These are phyloP conservation scores for Oxyteleia sp. DNA, from an alignment of 2,888 invertebrate species.

Conservation along the genomic window DNA sequence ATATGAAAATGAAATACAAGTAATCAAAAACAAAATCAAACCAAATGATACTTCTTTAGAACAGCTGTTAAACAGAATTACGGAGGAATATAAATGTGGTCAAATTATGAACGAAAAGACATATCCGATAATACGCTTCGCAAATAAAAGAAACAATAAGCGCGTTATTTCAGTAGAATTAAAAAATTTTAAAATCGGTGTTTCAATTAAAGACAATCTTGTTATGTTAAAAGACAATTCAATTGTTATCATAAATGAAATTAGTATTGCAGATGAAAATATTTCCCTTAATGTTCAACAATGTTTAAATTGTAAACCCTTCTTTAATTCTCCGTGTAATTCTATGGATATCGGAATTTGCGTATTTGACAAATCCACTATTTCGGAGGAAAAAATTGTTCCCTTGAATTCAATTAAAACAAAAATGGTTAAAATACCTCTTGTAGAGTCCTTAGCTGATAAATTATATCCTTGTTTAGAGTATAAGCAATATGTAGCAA, in stretches of 20 bases:
- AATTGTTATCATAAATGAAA: not conserved
- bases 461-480: not conserved
- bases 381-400: not conserved
- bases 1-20: slow-evolving; percentile 1
- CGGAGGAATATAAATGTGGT: not conserved
- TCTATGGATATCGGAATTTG: not conserved
- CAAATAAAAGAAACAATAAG: not conserved
- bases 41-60: not conserved
- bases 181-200: not conserved
- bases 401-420: not conserved
- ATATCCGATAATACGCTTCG: not conserved
- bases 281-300: not conserved
- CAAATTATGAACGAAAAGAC: not conserved
- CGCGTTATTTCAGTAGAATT: not conserved
- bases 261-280: not conserved
- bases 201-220: not conserved
- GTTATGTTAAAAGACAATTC: not conserved
- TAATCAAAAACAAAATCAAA: not conserved
- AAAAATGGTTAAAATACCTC: slow-evolving; percentile 34
- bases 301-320: not conserved
- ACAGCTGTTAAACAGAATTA: not conserved
- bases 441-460: not conserved
- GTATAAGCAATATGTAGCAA: not conserved
- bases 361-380: not conserved
- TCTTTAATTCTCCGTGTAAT: not conserved